Percentiles rank a stretch among this genome's conserved stretches.
phyloP scores from a whole-genome alignment of 2,797 vertebrate species.

The Cyclura pinguis region DNA sequence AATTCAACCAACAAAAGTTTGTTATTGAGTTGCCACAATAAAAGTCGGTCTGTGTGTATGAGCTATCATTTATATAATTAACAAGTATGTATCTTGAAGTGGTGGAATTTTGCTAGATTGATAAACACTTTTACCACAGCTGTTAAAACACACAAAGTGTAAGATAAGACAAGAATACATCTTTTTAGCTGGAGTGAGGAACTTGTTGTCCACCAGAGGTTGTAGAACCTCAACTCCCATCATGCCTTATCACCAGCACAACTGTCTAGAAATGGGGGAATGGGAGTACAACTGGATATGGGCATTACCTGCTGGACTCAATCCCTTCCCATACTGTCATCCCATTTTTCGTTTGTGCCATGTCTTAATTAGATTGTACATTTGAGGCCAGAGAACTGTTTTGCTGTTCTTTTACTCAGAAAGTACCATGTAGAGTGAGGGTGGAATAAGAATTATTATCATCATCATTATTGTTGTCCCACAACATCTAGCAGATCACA shows the following conservation, averaged over 20 bases:
- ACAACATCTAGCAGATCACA: background rate
- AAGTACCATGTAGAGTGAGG: too few species aligned
- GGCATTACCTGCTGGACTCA: too few species aligned
- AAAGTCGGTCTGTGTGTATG: background rate
- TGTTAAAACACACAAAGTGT: background rate
- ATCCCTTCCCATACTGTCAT: too few species aligned
- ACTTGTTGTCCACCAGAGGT: background rate
- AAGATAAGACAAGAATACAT: background rate
- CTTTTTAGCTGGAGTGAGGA: background rate
- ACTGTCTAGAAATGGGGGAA: background rate
- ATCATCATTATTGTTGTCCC: background rate
- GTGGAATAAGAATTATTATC: too few species aligned
- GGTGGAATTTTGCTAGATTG: background rate
- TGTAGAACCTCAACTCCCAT: background rate
- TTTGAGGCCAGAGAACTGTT: too few species aligned
- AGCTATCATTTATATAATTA: background rate
- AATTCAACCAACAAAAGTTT: background rate
- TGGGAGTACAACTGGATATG: too few species aligned
- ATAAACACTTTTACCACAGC: background rate
- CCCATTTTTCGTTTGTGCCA: too few species aligned
- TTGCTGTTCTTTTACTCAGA: too few species aligned
- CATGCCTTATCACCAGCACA: background rate
- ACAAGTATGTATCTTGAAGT: background rate
- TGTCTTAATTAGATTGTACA: too few species aligned
- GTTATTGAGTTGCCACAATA: slow-evolving; percentile 10